phyloP scores from a whole-genome alignment of 2,888 invertebrate genomes.

The Schizotus pectinicornis region DNA sequence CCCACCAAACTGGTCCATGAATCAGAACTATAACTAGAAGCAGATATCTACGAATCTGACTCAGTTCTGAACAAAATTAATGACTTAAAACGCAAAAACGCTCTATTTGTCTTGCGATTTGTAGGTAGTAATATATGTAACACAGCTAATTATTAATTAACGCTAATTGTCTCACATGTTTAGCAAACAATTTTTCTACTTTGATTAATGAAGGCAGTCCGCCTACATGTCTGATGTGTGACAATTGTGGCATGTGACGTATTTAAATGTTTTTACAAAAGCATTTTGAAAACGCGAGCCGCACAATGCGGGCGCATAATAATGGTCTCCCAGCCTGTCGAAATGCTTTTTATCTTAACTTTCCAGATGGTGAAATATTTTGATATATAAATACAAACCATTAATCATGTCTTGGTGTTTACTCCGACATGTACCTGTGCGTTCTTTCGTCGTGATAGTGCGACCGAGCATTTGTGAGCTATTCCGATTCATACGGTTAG shows the following conservation, averaged over 20 bases:
- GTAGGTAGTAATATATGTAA: too few relatives aligned
- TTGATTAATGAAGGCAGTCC: too few relatives aligned
- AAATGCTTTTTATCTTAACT: constrained; percentile 48
- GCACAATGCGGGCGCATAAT: not conserved
- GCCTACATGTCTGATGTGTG: not conserved
- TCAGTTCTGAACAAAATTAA: too few relatives aligned
- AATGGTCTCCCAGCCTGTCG: constrained; percentile 12
- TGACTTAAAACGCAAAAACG: too few relatives aligned
- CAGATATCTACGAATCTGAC: too few relatives aligned
- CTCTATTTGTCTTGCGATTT: too few relatives aligned
- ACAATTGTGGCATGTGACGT: not conserved
- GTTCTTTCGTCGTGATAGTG: constrained; percentile 23
- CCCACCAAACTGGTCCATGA: too few relatives aligned
- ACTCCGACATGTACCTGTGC: constrained; percentile 43
- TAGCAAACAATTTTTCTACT: too few relatives aligned
- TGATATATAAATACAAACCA: constrained; percentile 50
- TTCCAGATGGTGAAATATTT: constrained; percentile 54
- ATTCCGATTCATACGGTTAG: constrained; percentile 54
- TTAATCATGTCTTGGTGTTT: constrained; percentile 49
- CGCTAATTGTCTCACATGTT: too few relatives aligned
- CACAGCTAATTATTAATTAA: too few relatives aligned
- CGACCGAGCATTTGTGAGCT: constrained; percentile 39
- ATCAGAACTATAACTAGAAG: too few relatives aligned
- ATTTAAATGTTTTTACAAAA: not conserved
- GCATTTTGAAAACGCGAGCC: not conserved